Evolutionary conservation across 2,113 vertebrate species (phyloP).

Genomic region (Patagioenas fasciata): DNA sequence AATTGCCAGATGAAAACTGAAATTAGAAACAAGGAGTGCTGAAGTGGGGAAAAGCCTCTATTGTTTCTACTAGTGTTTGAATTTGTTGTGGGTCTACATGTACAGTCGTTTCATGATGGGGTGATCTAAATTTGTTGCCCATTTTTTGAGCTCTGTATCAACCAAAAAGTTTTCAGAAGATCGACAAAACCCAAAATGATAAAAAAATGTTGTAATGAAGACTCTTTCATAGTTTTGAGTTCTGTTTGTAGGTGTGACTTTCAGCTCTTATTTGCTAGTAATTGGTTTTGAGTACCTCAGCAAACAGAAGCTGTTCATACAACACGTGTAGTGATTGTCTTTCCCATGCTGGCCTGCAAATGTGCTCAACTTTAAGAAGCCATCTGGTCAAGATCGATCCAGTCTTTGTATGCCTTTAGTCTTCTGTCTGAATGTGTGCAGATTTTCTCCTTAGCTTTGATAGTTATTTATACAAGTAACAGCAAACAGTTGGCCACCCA

Average conservation of each 20-base stretch:
- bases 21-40: constrained; percentile 2
- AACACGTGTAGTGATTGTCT: background rate
- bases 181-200: accelerated
- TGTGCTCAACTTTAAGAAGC: background rate
- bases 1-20: constrained; percentile 25
- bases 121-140: background rate
- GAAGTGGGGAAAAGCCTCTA: constrained; percentile 6
- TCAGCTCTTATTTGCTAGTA: background rate
- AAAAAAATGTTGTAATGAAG: background rate
- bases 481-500: background rate
- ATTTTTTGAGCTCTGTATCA: background rate
- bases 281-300: background rate
- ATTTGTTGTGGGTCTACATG: background rate
- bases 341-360: background rate
- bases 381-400: background rate
- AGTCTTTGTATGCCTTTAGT: background rate
- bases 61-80: background rate
- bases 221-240: background rate
- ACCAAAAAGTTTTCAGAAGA: background rate
- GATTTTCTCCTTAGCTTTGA: background rate
- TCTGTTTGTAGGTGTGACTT: background rate
- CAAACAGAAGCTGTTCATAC: background rate
- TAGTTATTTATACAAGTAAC: background rate
- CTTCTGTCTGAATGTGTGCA: background rate
- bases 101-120: background rate